phyloP scores from a whole-genome alignment of 2,797 vertebrate genomes.

The Onychomys torridus region DNA sequence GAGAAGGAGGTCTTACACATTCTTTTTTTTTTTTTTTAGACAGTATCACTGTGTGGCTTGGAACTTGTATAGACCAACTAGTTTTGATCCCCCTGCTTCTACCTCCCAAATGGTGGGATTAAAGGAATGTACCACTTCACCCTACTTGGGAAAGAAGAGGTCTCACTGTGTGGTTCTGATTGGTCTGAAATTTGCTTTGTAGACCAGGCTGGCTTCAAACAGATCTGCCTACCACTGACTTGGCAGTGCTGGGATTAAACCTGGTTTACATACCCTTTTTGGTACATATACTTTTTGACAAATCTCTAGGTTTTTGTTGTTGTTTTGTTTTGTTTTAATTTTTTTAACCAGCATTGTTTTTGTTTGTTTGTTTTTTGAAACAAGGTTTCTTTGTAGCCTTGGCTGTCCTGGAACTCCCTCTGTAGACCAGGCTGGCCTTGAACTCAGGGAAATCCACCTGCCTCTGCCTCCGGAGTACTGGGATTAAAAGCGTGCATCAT shows the following conservation, averaged over 20 bases:
- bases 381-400: too few relatives aligned
- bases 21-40: too few relatives aligned
- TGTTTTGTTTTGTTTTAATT: too few relatives aligned
- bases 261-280: too few relatives aligned
- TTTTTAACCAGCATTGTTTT: too few relatives aligned
- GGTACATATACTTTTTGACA: too few relatives aligned
- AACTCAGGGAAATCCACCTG: neutral
- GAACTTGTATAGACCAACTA: neutral
- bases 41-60: neutral
- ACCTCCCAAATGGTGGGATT: neutral
- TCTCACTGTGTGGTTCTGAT: neutral
- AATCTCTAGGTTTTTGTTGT: too few relatives aligned
- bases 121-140: neutral
- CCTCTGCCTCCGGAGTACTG: neutral
- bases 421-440: neutral
- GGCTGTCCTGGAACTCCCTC: too few relatives aligned
- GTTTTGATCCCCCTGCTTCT: neutral
- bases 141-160: neutral
- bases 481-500: neutral
- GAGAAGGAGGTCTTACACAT: neutral
- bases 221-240: neutral
- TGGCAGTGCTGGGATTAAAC: neutral
- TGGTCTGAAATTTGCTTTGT: neutral
- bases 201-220: neutral
- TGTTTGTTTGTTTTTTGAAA: too few relatives aligned